These are phyloP conservation scores for Periophthalmus modestus DNA, from an alignment of 2,113 vertebrate species.

Conservation along the genomic window DNA sequence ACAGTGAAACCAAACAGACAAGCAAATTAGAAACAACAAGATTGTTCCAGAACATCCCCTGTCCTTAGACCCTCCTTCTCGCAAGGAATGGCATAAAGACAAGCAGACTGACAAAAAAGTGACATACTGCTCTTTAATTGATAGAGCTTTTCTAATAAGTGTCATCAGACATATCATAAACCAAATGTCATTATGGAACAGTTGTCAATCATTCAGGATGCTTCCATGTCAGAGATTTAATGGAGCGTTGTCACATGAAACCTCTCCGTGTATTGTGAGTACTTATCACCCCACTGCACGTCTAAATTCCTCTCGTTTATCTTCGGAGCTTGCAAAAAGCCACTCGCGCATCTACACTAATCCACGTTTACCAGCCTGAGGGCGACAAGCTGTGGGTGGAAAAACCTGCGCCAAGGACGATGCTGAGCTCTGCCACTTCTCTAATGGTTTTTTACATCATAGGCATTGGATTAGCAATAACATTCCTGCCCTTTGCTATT, in stretches of 20 bases:
- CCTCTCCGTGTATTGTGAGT: conserved; percentile 27
- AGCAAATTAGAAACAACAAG: too few species aligned
- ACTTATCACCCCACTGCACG: conserved; percentile 23
- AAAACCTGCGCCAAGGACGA: conserved; percentile 64
- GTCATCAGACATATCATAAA: neutral
- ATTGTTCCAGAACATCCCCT: too few species aligned
- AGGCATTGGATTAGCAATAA: conserved; percentile 51
- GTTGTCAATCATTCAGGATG: conserved; percentile 8
- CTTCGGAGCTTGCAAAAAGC: conserved; percentile 55
- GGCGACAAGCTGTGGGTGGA: conserved; percentile 54
- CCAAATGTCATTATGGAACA: neutral
- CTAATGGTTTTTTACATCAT: conserved; percentile 70
- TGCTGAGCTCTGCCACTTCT: conserved; percentile 55
- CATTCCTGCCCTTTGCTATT: conserved; percentile 52
- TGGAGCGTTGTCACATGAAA: conserved; percentile 36
- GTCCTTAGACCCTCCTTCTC: too few species aligned
- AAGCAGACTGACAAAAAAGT: neutral
- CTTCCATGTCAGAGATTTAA: conserved; percentile 23
- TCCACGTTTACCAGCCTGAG: conserved; percentile 59
- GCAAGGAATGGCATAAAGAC: neutral
- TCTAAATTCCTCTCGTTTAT: conserved; percentile 58
- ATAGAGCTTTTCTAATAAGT: neutral
- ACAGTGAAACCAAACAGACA: too few species aligned
- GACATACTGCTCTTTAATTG: neutral
- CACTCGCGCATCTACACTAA: conserved; percentile 53